phyloP scores from a whole-genome alignment of 2,888 invertebrate genomes.

The Amblyjoppa fuscipennis region DNA sequence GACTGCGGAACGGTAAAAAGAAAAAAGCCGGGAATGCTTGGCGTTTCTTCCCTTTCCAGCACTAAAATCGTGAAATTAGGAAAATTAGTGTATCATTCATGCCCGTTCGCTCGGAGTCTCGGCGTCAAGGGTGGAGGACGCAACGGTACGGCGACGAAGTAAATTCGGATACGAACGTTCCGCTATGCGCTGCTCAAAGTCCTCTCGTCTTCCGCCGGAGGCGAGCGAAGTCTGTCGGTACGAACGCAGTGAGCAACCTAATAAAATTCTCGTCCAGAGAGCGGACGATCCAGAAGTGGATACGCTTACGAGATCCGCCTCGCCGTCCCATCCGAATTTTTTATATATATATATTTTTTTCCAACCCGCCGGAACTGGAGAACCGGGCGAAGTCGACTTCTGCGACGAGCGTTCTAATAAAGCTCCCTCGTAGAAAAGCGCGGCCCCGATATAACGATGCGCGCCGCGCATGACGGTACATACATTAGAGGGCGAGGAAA shows the following conservation, averaged over 20 bases:
- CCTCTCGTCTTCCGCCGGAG: neutral
- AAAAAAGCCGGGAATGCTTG: conserved; percentile 17
- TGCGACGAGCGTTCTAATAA: conserved; percentile 47
- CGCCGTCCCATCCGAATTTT: neutral
- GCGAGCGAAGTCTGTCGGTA: no score
- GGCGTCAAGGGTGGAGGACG: neutral
- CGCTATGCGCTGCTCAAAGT: neutral
- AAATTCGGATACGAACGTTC: no score
- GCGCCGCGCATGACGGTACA: conserved; percentile 70
- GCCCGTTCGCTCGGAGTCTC: neutral
- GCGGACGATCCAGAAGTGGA: neutral
- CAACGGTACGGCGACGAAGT: no score
- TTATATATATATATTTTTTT: neutral
- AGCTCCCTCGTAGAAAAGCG: conserved; percentile 51
- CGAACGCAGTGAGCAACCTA: no score
- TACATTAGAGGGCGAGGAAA: conserved; percentile 67
- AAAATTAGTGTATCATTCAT: neutral
- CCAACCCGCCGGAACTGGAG: neutral
- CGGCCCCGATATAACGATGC: conserved; percentile 65
- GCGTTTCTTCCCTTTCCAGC: neutral
- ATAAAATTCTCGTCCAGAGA: no score
- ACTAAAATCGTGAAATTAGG: neutral
- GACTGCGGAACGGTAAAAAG: neutral
- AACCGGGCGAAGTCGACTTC: conserved; percentile 23
- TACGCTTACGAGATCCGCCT: neutral